Percentiles rank a stretch among this genome's conserved stretches.
Evolutionary conservation across 1,140 invertebrate genomes (phyloP).

Genomic region (Paraescarpia echinospica): DNA sequence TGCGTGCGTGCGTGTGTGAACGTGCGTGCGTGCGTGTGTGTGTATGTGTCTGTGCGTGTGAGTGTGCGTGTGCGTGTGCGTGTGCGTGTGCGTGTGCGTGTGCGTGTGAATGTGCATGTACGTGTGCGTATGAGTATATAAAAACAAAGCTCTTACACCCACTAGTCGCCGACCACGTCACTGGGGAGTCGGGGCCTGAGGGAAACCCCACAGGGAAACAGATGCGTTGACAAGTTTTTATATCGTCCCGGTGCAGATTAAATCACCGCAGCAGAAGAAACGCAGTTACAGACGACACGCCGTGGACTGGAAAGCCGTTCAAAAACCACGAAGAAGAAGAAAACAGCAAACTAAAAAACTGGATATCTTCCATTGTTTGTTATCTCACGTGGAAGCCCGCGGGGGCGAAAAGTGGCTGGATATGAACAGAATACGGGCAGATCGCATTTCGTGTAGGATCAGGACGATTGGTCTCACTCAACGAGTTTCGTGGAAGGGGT

Average conservation of each 20-base stretch:
- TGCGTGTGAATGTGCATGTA: not conserved
- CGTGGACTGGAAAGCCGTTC: not conserved
- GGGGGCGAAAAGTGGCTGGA: not conserved
- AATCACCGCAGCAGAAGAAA: not conserved
- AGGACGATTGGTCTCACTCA: no score
- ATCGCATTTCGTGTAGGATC: no score
- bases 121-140: not conserved
- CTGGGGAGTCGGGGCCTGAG: not conserved
- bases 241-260: not conserved
- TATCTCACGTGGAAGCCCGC: not conserved
- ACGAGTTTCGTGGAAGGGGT: no score
- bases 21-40: no score
- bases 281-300: not conserved
- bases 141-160: not conserved
- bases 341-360: not conserved
- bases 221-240: not conserved
- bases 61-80: not conserved
- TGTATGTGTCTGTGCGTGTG: not conserved
- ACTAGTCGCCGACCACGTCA: not conserved
- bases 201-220: not conserved
- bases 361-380: not conserved
- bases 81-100: not conserved
- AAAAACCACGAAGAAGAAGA: not conserved
- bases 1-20: no score
- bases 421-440: no score